Conservation (phyloP, 2,888 invertebrate genomes). For the Acrocera orbiculus region DNA sequence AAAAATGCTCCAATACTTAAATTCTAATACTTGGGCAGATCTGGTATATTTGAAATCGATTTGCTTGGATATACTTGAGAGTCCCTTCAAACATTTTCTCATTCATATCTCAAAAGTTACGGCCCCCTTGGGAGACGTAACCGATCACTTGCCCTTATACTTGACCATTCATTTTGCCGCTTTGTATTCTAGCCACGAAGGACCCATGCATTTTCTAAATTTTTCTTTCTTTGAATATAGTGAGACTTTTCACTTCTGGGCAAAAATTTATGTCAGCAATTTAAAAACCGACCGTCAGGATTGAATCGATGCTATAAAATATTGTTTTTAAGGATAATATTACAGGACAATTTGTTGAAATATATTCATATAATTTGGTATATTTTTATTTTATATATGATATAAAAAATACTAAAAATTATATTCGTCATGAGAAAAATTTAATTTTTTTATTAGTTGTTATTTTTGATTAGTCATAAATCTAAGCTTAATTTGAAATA, state of each 20-base stretch:
- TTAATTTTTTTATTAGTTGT: no score
- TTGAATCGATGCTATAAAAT: no score
- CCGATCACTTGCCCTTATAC: slow-evolving; percentile 11
- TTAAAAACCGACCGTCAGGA: slow-evolving; percentile 11
- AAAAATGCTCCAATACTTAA: no score
- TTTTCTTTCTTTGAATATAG: not conserved
- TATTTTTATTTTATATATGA: no score
- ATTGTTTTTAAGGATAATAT: no score
- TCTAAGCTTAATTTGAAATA: no score
- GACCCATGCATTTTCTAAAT: slow-evolving; percentile 15
- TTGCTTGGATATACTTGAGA: slow-evolving; percentile 11
- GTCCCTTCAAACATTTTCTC: slow-evolving; percentile 24
- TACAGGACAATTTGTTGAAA: no score
- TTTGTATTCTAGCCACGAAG: slow-evolving; percentile 12
- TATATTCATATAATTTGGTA: no score
- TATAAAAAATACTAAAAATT: no score
- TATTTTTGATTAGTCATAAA: no score
- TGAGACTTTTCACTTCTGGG: not conserved
- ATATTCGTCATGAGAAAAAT: no score
- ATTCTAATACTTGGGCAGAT: slow-evolving; percentile 4
- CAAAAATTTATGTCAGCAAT: slow-evolving; percentile 13
- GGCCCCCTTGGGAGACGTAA: slow-evolving; percentile 25
- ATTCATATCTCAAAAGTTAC: slow-evolving; percentile 31
- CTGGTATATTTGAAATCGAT: slow-evolving; percentile 16
- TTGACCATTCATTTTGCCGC: slow-evolving; percentile 12